Evolutionary conservation across 2,113 vertebrate species (phyloP), one percentile per base, ranked within the genome.

Genomic region (Sorex araneus): DNA sequence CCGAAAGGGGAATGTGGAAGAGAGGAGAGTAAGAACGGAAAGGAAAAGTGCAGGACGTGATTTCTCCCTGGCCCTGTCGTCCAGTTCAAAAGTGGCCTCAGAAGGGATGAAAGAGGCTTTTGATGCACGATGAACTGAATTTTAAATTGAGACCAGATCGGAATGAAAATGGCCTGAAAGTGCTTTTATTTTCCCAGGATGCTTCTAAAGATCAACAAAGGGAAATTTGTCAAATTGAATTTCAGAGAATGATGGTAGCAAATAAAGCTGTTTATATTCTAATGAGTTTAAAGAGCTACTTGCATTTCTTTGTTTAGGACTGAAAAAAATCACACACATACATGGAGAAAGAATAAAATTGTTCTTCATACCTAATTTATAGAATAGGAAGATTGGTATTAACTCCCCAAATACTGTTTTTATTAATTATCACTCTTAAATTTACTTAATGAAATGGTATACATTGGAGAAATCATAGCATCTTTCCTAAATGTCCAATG

Each of bases 1-100:
- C 6, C 6, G 36, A 27, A 25, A 47, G 7, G 54, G 11, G 23
- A 13, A 36, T 18, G 7, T 19, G 9, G 25, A 34, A n/a, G 9
- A 25, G 3, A 77, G 12, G 25, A n/a, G 28, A 50, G 0, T 30
- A 13, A 70, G 28, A 66, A n/a, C 7, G 67, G 67, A 70, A 15
- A 32, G 27, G 66, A 16, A 19, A 34, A 18, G n/a, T 18, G 11
- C 5, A 36, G 19, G 19, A 2, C 2, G 18, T 32, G 32, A 60
- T 23, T 8, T 60, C 28, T 28, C 15, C 67, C n/a, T 18, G 18
- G 13, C 15, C 6, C 21, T 60, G 5, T 60, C 23, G 57, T 13
- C 18, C 70, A 45, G 10, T 3, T 34, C 40, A 7, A 1, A 1
- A 11, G 23, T 6, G 0, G 1, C 2, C 45, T 40, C 47, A 2